A percentile compares a stretch with the other conserved stretches of the same genome.
Evolutionary conservation across 2,888 invertebrate species (phyloP).

Genomic region (Aphrophora alni): DNA sequence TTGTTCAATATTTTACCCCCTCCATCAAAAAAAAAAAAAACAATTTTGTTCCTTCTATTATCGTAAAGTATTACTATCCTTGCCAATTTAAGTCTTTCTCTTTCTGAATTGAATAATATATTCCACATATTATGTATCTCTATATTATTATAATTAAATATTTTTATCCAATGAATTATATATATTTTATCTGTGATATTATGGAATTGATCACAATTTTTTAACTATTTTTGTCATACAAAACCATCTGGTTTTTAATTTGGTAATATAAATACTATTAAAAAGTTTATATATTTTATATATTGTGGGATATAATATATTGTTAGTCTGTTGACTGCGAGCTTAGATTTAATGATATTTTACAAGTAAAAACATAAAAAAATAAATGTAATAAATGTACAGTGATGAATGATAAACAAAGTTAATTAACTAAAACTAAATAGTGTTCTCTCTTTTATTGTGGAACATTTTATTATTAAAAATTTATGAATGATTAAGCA

Average conservation of each 20-base stretch:
- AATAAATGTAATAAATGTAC: background rate
- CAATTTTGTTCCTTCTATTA: too few species aligned
- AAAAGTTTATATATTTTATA: background rate
- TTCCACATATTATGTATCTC: background rate
- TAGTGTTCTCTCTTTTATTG: too few species aligned
- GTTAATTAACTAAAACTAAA: too few species aligned
- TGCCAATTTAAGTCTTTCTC: background rate
- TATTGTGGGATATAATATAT: background rate
- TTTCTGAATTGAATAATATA: background rate
- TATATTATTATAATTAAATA: background rate
- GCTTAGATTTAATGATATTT: background rate
- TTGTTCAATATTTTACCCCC: too few species aligned
- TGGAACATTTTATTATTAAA: too few species aligned
- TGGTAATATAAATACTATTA: background rate
- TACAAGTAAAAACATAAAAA: background rate
- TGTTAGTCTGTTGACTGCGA: background rate
- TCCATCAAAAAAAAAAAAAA: background rate
- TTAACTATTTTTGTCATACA: background rate
- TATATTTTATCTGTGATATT: slow-evolving; percentile 1
- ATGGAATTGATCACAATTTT: background rate
- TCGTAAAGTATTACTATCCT: too few species aligned
- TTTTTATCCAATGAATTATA: background rate
- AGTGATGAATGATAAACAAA: too few species aligned
- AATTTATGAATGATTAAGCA: too few species aligned
- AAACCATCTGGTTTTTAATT: background rate